phyloP scores from a whole-genome alignment of 2,113 vertebrate species.

The Clarias gariepinus region DNA sequence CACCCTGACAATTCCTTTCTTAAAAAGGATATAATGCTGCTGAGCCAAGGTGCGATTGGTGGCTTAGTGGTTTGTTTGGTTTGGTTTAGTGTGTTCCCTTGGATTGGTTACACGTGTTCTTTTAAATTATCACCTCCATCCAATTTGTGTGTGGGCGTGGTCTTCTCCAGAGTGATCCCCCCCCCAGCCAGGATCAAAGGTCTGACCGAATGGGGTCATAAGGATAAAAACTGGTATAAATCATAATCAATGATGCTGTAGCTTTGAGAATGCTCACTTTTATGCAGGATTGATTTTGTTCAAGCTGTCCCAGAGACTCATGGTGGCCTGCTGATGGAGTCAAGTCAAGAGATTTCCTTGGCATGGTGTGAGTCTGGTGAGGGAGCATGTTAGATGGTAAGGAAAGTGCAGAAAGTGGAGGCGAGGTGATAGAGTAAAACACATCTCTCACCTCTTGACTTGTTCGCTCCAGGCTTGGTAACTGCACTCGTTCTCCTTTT shows the following conservation, averaged over 20 bases:
- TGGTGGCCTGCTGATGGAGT: background rate
- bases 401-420: conserved; percentile 60
- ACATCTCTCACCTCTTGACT: conserved; percentile 26
- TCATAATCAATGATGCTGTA: background rate
- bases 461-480: conserved; percentile 37
- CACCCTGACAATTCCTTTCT: background rate
- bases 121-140: background rate
- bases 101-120: background rate
- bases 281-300: background rate
- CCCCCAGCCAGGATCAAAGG: no score
- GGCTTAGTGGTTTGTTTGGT: background rate
- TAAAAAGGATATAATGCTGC: background rate
- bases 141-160: background rate
- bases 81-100: background rate
- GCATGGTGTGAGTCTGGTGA: background rate
- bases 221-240: background rate
- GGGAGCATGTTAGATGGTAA: conserved; percentile 40
- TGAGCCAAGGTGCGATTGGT: background rate
- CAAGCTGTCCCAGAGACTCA: background rate
- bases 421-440: conserved; percentile 25
- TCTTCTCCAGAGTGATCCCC: background rate
- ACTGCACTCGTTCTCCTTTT: conserved; percentile 47
- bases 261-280: background rate
- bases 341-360: conserved; percentile 4
- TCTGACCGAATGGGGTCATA: background rate